Base-by-base conservation (phyloP, 2,888 invertebrate genomes). In the Frankliniella intonsa region DNA sequence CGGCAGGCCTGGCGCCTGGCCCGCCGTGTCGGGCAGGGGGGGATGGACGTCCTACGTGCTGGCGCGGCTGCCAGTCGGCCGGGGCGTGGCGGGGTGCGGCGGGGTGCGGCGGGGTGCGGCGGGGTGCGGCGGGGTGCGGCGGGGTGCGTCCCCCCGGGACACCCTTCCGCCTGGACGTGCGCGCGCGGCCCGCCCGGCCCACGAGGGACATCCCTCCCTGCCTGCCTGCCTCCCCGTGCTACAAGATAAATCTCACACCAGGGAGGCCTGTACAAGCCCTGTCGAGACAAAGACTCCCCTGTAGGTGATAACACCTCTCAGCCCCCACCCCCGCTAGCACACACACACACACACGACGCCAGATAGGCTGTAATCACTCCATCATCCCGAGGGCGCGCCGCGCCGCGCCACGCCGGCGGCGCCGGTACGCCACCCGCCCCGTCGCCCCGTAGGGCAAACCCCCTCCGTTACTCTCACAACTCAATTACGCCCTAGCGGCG, bases 361-460 rank as follows among this genome's bases (percentile, higher is more conserved):
- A n/a, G 65, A 22, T 25, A 12, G 69, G 69, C 22, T 76, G 69
- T 76, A 22, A 76, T 76, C 69, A 76, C 69, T 76, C 22, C 69
- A 22, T 76, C 69, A 76, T 76, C 69, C 69, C 69, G 22, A 22
- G 11, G 22, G 69, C n/a, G n/a, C n/a, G n/a, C n/a, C n/a, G n/a
- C n/a, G n/a, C n/a, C n/a, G 69, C 7, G 22, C 69, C 0, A 8
- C 55, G 19, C 55, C 14, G 55, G 55, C 55, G 55, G 55, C 17
- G 17, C 55, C 55, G 55, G 14, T 38, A 5, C 55, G 17, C 14
- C 17, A 12, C 55, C 55, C 17, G 55, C 14, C 55, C 55, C 55
- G 55, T 5, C 17, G 55, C 14, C 55, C 55, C 55, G 55, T 5
- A 14, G 55, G 11, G 55, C 55, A 19, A 5, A 38, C 38, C n/a